Evolutionary conservation across 2,888 invertebrate genomes (phyloP), one percentile per base, ranked within the genome.

Genomic region (Mesorhabditis sp.): DNA sequence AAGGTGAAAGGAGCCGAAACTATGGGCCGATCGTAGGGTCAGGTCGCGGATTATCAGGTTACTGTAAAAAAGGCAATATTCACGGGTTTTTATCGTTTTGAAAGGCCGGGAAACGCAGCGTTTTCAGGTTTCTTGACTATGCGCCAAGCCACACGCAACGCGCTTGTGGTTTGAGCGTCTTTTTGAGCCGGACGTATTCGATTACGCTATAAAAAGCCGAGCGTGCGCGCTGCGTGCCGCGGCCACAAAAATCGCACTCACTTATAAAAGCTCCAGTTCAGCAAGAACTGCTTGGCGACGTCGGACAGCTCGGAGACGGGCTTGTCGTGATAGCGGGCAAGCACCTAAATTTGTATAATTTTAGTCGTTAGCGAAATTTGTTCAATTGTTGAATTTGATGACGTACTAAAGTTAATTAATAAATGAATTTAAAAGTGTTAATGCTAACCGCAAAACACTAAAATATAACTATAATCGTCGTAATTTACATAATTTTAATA

Each of bases 231-330:
- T 28, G 28, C 28, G 28, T 28, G 28, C 2, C 28, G 28, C 28
- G 28, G 28, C 28, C 1, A 28, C 28, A 28, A 42, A 28, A 44
- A 7, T 13, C 7, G 44, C 58, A 44, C 67, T 70, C 6, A 79
- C 91, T 92, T 93, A 89, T 96, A 97, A 89, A 96, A 97, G 79
- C 94, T 95, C 97, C 97, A 98, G 88, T 96, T 95, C 74, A 97
- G 91, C 82, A 98, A 90, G 89, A 98, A 94, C 86, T 95, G 93
- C 66, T 93, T 89, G 5, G 93, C 94, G 67, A 92, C 92, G 86
- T 92, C 91, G 41, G 92, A 91, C 88, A 92, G 93, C 82, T 91
- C 92, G 4, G 70, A 69, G 0, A 77, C 66, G 2, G 82, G 75
- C 45, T 76, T 70, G 64, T 83, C 92, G 86, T 92, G 92, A 87